Evolutionary conservation across 1,140 invertebrate genomes (phyloP), one percentile per base, ranked within the genome.

Genomic region (Drosophila trapezifrons): DNA sequence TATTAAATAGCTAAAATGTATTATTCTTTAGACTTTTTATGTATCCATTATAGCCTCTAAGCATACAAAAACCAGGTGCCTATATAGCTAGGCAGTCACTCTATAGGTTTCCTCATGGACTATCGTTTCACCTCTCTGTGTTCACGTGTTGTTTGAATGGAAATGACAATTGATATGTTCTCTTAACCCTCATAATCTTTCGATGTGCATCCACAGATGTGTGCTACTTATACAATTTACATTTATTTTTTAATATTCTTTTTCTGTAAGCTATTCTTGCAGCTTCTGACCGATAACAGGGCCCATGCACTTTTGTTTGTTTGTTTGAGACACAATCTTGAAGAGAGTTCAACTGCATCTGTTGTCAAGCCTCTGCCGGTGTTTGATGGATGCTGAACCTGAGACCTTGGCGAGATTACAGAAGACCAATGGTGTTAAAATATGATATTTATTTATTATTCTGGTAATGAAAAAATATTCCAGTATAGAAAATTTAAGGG

Each of bases 241-340:
- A 70, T 37, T 38, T 38, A 60, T 45, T 40, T 27, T 46, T 35
- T 35, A 37, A 15, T 54, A 42, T 37, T 57, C 37, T 27, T 51
- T 22, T 40, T 52, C 17, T 59, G 38, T 59, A 45, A 65, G 59
- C 62, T 60, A 72, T 76, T 51, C 54, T 20, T 38, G 27, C 67
- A 56, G 38, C 62, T 64, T 27, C 67, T 82, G 75, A 82, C 79
- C 70, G 79, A 82, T 82, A 83, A 75, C 59, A 74, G 13, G 27
- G 20, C 57, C 18, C 29, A 22, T 76, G 32, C 72, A 76, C 67
- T 77, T 81, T 76, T 78, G 55, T 47, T 59, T 76, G 63, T 66
- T 76, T 71, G 66, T 54, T 59, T 59, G 75, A 29, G 56, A 15
- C 15, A 15, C 35, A 63, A 67, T 67, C 64, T 18, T 20, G 15